Base-by-base conservation (phyloP, 2,113 vertebrate genomes). In the Phylloscopus trochilus region DNA sequence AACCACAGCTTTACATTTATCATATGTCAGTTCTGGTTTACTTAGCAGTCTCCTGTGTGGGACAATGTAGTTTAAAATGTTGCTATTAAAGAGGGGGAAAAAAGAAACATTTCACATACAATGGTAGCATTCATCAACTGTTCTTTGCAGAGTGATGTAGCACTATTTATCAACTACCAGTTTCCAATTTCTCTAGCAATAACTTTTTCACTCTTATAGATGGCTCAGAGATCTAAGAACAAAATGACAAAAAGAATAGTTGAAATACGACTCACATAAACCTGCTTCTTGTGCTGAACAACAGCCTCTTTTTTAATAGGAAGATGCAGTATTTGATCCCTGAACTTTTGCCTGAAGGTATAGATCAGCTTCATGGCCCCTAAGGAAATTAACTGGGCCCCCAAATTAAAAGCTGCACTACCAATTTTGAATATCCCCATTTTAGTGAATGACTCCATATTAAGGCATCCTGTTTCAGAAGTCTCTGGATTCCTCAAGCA, bases 11-110 rank as follows among this genome's bases (percentile, higher is more conserved):
- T 89, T 95, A 93, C 92, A 96, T 97, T 97, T 95, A 96, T 97
- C 97, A 95, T 93, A 74, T 97, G 96, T 97, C 97, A 96, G 93
- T 93, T 95, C 95, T 83, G 73, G 86, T 97, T 97, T 97, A 88
- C 69, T 96, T 85, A 88, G 88, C 87, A 87, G 83, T 95, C 91
- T 74, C 86, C 82, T 82, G 59, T 62, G 87, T 27, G 68, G 90
- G 95, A 95, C 66, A 92, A 91, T 51, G 62, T 76, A 86, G 58
- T 97, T 93, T 86, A 89, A 95, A 94, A 77, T 49, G 31, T 86
- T 86, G 87, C 89, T 76, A 82, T 93, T 81, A 82, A 95, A 96
- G 67, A 64, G 37, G 7, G 35, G 35, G 13, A 0, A 2, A 18
- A 69, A 83, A 69, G 58, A 52, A 76, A 87, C 60, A 93, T 87